Evolutionary conservation across 2,888 invertebrate genomes (phyloP).

Genomic region (Dicranocentrus wangi): DNA sequence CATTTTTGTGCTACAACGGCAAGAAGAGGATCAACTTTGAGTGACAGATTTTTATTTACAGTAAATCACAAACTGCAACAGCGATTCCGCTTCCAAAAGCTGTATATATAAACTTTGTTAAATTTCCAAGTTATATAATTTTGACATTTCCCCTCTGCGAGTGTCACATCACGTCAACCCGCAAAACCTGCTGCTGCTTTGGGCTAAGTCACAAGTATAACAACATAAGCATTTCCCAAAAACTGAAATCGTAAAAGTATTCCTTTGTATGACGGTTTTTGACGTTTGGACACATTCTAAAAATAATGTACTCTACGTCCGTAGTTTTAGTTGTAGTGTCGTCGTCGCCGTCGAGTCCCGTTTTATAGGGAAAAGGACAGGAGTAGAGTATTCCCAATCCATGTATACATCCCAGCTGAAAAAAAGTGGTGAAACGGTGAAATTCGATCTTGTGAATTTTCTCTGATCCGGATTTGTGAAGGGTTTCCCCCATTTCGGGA

Average conservation of each 20-base stretch:
- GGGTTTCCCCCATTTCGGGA: constrained; percentile 38
- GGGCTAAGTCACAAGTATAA: too few relatives aligned
- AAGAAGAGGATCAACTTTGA: too few relatives aligned
- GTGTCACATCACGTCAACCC: constrained; percentile 52
- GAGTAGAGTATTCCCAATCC: not conserved
- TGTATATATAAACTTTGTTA: constrained; percentile 27
- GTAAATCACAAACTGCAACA: constrained; percentile 41
- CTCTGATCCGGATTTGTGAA: constrained; percentile 62
- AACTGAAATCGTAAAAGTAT: constrained; percentile 29
- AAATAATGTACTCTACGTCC: constrained; percentile 39
- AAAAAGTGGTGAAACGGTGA: constrained; percentile 56
- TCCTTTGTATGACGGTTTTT: constrained; percentile 50
- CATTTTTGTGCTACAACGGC: too few relatives aligned
- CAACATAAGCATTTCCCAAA: too few relatives aligned
- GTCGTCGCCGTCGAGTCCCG: constrained; percentile 35
- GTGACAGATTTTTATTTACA: constrained; percentile 32
- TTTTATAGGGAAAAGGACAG: constrained; percentile 24
- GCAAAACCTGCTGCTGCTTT: too few relatives aligned
- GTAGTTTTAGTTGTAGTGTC: constrained; percentile 10
- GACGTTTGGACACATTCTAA: constrained; percentile 57
- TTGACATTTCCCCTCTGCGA: constrained; percentile 58
- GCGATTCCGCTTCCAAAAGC: constrained; percentile 44
- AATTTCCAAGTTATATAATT: constrained; percentile 48
- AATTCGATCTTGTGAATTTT: constrained; percentile 56
- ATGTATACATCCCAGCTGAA: constrained; percentile 12